Percentiles rank a stretch among this genome's conserved stretches.
Evolutionary conservation across 2,113 vertebrate genomes (phyloP).

Genomic region (Alethe diademata): DNA sequence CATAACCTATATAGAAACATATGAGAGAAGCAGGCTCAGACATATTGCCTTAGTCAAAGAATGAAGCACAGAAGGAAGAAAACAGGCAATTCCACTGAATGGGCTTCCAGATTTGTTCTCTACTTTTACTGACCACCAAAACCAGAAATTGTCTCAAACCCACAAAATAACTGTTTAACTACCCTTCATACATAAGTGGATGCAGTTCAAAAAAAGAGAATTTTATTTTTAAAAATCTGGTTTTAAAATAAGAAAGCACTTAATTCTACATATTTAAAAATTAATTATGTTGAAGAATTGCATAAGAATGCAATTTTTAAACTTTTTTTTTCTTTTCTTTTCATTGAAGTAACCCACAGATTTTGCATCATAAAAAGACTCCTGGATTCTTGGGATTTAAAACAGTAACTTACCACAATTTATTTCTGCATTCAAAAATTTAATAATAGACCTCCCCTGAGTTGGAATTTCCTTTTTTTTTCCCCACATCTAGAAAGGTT

Average conservation of each 20-base stretch:
- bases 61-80: neutral
- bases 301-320: neutral
- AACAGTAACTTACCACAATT: conserved; percentile 9
- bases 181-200: neutral
- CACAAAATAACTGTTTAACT: neutral
- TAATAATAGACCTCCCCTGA: neutral
- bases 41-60: neutral
- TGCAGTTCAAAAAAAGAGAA: neutral
- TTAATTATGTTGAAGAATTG: neutral
- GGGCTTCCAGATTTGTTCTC: neutral
- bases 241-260: neutral
- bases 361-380: conserved; percentile 9
- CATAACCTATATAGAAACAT: neutral
- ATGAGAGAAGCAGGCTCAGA: neutral
- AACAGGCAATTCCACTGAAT: neutral
- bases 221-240: neutral
- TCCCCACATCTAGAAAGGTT: neutral
- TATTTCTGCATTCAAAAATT: neutral
- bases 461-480: neutral
- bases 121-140: neutral
- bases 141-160: neutral
- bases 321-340: neutral
- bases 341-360: neutral
- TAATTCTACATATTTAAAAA: neutral
- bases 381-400: neutral